These are phyloP conservation scores for Protodeltote pygarga DNA, from an alignment of 2,888 invertebrate genomes.

Conservation along the genomic window DNA sequence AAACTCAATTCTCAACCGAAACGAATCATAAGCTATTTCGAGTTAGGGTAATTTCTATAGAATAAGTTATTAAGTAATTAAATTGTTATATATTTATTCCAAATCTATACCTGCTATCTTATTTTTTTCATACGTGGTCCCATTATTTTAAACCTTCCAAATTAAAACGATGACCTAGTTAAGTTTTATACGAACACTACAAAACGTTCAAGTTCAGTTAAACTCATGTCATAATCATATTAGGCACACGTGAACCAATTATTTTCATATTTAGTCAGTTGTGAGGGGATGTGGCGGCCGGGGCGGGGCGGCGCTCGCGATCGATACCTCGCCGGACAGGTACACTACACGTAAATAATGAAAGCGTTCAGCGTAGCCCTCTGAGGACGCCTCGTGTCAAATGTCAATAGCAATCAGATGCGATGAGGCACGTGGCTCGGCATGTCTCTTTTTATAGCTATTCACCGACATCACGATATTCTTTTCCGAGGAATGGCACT, in stretches of 20 bases:
- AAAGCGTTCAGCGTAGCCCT: slow-evolving; percentile 65
- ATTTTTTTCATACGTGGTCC: too few species aligned
- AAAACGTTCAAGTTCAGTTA: slow-evolving; percentile 42
- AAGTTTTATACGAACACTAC: slow-evolving; percentile 4
- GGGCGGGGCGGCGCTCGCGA: slow-evolving; percentile 56
- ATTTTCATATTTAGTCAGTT: slow-evolving; percentile 68
- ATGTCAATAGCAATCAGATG: slow-evolving; percentile 69
- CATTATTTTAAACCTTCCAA: too few species aligned
- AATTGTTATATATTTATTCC: too few species aligned
- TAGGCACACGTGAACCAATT: slow-evolving; percentile 66
- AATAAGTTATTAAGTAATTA: too few species aligned
- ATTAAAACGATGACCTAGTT: slow-evolving; percentile 35
- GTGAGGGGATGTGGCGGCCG: slow-evolving; percentile 54
- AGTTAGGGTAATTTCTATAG: slow-evolving; percentile 7
- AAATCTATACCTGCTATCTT: too few species aligned
- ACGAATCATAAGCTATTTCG: slow-evolving; percentile 20
- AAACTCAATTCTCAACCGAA: slow-evolving; percentile 32
- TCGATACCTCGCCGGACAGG: slow-evolving; percentile 66
- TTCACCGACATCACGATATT: slow-evolving; percentile 26
- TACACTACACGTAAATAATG: slow-evolving; percentile 78
- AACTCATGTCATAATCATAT: slow-evolving; percentile 57
- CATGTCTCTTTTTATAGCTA: slow-evolving; percentile 46
- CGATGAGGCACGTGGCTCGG: slow-evolving; percentile 45
- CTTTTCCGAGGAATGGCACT: slow-evolving; percentile 37
- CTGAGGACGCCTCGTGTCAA: slow-evolving; percentile 62